These are phyloP conservation scores for Saguinus imperator DNA, from an alignment of 2,113 vertebrate genomes.

Conservation along the genomic window DNA sequence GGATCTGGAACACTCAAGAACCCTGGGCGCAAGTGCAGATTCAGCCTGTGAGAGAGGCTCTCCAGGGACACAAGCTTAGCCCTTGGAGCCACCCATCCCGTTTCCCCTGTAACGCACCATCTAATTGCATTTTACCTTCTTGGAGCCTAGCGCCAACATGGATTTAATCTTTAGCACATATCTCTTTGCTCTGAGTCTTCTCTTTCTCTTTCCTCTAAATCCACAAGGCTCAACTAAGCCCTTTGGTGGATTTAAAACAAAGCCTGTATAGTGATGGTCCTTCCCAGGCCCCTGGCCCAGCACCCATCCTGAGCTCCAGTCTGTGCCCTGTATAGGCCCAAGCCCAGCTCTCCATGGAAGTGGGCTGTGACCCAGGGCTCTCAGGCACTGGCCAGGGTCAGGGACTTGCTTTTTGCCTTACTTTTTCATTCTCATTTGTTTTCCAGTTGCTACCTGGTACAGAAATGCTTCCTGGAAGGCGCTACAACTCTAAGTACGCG, in stretches of 20 bases:
- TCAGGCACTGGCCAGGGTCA: not conserved
- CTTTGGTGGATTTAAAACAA: not conserved
- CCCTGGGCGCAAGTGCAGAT: not conserved
- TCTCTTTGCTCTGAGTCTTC: not conserved
- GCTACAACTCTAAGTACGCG: not conserved
- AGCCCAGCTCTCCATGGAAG: not conserved
- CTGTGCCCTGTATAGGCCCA: not conserved
- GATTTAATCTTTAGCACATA: not conserved
- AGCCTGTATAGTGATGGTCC: not conserved
- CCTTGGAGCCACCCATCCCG: not conserved
- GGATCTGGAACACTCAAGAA: not conserved
- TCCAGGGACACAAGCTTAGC: not conserved
- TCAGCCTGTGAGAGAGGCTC: not conserved
- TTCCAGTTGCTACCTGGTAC: not conserved
- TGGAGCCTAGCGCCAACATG: not conserved
- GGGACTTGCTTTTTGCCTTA: not conserved
- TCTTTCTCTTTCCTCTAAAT: not conserved
- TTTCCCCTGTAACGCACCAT: rapidly evolving
- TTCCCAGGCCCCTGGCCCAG: not conserved
- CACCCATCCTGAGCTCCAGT: not conserved
- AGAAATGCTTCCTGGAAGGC: not conserved
- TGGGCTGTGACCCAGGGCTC: not conserved
- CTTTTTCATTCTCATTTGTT: not conserved
- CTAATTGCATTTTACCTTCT: not conserved
- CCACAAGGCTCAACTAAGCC: too few species aligned